Base-by-base conservation (phyloP, 2,797 vertebrate genomes). In the Siniperca obscura region DNA sequence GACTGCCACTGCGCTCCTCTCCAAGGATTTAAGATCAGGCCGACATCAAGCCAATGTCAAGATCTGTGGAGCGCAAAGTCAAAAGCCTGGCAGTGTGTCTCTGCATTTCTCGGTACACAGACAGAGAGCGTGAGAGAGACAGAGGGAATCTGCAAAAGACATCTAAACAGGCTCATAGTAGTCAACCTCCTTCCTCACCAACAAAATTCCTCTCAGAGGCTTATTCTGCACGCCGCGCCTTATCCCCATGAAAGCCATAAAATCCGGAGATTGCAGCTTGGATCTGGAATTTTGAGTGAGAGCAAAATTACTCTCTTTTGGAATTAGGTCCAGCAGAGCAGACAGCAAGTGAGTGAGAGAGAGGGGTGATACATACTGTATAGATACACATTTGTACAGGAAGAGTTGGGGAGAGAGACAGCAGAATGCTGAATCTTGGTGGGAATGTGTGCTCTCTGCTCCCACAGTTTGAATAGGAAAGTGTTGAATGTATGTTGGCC, bases 31-130 rank as follows among this genome's bases (percentile, higher is more conserved):
- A 85, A 88, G 91, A 93, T 91, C 90, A 92, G 86, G 76, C 89
- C 74, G 61, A 93, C 89, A 84, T 93, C 91, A 87, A 95, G 90
- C 89, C 93, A 90, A 91, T 94, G 91, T 95, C 92, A 92, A 92
- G 93, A 94, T 94, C 87, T 82, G 87, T 85, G 44, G 53, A 90
- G 87, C 82, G 85, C 90, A 90, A 90, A 93, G 92, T 93, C 90
- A 90, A 90, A 91, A 92, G 73, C 85, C 86, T 90, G 84, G 87
- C 89, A 84, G 80, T 36, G 78, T 46, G 62, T 86, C 83, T 76
- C 65, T 72, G 75, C 71, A 65, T 82, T 91, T 92, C 78, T 83
- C 74, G 86, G 81, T 83, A 81, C 80, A 79, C 66, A 36, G 75
- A 66, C 46, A 56, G 79, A 74, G 76, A 84, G 83, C 75, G 46